These are phyloP conservation scores for Odocoileus hemionus DNA, from an alignment of 2,113 vertebrate species.

Conservation along the genomic window DNA sequence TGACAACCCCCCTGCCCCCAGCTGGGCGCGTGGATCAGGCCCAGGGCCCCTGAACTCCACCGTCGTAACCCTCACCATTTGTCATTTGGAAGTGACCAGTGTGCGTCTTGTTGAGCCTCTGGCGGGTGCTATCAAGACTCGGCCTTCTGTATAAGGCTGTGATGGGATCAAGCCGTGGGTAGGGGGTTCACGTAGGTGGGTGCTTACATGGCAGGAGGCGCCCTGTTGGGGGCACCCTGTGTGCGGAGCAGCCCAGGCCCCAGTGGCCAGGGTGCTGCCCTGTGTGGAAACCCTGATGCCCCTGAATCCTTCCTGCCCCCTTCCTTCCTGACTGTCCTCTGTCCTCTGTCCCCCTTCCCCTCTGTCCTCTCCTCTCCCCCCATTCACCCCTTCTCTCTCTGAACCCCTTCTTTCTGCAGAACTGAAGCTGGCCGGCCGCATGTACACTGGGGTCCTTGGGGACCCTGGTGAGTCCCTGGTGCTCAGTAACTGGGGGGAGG, in stretches of 20 bases:
- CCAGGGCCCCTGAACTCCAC: background rate
- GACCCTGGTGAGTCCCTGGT: background rate
- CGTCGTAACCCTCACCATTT: background rate
- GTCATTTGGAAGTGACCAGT: background rate
- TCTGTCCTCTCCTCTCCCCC: background rate
- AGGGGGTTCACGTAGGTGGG: background rate
- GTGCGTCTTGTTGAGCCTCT: background rate
- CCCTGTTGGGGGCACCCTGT: background rate
- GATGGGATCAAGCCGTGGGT: rapidly evolving
- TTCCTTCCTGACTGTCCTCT: background rate
- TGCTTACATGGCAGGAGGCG: background rate
- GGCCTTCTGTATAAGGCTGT: background rate
- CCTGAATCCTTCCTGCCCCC: background rate
- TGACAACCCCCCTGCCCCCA: background rate
- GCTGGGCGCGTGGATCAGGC: background rate
- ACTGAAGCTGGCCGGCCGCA: background rate
- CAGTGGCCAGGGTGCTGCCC: background rate
- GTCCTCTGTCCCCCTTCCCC: background rate
- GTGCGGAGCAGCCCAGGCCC: background rate
- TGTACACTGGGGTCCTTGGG: background rate
- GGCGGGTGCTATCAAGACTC: rapidly evolving
- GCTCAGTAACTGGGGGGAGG: background rate
- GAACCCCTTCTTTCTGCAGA: background rate
- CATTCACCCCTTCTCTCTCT: background rate
- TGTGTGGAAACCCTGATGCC: background rate